These are phyloP conservation scores for Tenthredo livida DNA, from an alignment of 2,888 invertebrate genomes.

Conservation along the genomic window DNA sequence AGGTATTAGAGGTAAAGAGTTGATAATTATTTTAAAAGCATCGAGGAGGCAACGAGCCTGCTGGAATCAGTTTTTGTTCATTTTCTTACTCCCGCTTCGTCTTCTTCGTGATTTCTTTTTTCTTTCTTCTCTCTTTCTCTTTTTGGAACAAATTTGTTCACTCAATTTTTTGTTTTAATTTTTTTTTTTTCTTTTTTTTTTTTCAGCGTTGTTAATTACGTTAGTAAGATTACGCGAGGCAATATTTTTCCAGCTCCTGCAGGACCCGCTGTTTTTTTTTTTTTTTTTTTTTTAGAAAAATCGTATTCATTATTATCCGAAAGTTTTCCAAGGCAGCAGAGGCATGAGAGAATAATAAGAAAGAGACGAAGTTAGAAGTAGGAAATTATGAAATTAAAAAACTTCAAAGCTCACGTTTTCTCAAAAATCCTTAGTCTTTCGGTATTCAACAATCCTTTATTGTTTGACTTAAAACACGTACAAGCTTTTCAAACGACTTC, in stretches of 20 bases:
- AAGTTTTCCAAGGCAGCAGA: not conserved
- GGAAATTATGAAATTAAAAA: conserved; percentile 16
- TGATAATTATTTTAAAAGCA: conserved; percentile 48
- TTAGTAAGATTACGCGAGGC: not conserved
- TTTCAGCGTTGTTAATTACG: not conserved
- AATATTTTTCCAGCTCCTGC: not conserved
- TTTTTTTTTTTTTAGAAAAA: not conserved
- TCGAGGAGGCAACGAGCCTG: not conserved
- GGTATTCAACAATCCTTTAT: not conserved
- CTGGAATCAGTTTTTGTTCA: conserved; percentile 12
- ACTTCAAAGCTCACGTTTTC: conserved; percentile 1
- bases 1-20: conserved; percentile 41
- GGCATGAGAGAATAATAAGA: not conserved
- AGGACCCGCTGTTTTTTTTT: too few species aligned
- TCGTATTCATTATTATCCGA: conserved; percentile 25
- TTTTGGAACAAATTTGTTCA: not conserved
- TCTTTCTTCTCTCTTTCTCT: too few species aligned
- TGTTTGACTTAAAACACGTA: conserved; percentile 5
- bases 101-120: not conserved
- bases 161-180: not conserved
- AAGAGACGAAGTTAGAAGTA: not conserved
- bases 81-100: not conserved
- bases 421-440: not conserved
- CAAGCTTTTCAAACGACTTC: conserved; percentile 1
- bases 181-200: not conserved